A percentile compares a stretch with the other conserved stretches of the same genome.
Conservation (phyloP, 2,797 vertebrate species). For the Tauraco hartlaubi region DNA sequence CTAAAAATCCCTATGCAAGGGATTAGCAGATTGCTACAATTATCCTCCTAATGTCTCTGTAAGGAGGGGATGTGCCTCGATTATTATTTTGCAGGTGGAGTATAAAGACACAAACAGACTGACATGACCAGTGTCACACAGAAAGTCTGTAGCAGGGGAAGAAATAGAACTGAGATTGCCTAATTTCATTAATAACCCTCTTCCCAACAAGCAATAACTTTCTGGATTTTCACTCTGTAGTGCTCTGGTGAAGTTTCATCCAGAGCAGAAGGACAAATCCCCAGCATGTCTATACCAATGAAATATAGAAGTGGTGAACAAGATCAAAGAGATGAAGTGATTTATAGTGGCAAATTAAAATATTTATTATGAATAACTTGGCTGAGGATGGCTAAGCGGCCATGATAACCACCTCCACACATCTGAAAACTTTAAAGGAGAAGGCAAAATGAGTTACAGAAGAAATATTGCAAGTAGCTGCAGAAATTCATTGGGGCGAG, state of each 20-base stretch:
- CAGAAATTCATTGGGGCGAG: not conserved
- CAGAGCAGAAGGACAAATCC: not conserved
- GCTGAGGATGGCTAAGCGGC: not conserved
- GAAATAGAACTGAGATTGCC: not conserved
- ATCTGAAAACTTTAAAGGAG: not conserved
- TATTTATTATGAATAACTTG: not conserved
- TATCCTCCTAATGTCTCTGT: not conserved
- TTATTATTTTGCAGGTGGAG: not conserved
- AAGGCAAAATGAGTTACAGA: not conserved
- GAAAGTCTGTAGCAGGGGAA: not conserved
- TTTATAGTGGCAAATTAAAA: slow-evolving; percentile 24
- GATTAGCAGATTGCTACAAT: not conserved
- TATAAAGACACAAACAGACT: not conserved
- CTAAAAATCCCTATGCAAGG: not conserved
- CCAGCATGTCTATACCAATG: not conserved
- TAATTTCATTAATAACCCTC: not conserved
- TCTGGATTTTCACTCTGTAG: not conserved
- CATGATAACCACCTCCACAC: not conserved
- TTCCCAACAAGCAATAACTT: not conserved
- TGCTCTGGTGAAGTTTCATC: not conserved
- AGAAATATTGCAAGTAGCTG: not conserved
- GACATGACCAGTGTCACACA: not conserved
- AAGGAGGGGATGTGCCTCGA: not conserved
- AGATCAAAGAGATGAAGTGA: not conserved
- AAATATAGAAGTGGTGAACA: not conserved